Conservation (phyloP, 1,140 invertebrate genomes). For the Bombus confusus region DNA sequence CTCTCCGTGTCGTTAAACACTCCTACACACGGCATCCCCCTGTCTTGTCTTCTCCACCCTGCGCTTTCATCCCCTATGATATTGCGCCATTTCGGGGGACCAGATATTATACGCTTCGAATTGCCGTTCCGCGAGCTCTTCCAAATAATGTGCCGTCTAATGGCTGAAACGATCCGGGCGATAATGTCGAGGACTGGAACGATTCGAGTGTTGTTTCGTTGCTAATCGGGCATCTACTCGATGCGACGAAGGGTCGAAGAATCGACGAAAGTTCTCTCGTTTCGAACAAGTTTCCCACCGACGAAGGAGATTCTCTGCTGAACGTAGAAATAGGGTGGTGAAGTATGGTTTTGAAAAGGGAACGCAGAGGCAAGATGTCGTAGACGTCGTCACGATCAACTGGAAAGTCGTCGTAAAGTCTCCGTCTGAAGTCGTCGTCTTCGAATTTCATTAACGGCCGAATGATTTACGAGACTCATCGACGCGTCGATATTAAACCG, state of each 20-base stretch:
- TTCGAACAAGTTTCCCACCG: neutral
- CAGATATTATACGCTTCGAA: constrained; percentile 39
- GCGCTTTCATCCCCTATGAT: constrained; percentile 29
- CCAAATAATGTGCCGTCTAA: constrained; percentile 41
- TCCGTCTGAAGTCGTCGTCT: neutral
- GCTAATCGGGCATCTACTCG: neutral
- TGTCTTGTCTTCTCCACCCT: neutral
- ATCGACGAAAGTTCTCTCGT: constrained; percentile 25
- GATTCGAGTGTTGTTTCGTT: neutral
- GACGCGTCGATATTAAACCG: constrained; percentile 48
- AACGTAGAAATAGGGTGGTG: neutral
- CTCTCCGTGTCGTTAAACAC: constrained; percentile 68
- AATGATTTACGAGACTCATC: constrained; percentile 52
- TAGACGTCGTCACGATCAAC: neutral
- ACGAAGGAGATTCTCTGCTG: neutral
- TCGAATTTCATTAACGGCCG: constrained; percentile 38
- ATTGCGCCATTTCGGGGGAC: constrained; percentile 38
- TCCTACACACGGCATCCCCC: constrained; percentile 25
- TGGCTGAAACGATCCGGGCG: neutral
- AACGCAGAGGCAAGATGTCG: neutral
- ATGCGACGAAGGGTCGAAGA: neutral
- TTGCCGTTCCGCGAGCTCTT: constrained; percentile 5
- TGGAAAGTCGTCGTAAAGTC: constrained; percentile 22
- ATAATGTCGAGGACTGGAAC: neutral
- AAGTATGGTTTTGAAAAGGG: neutral